Conservation (phyloP, 2,888 invertebrate genomes). For the Polydrusus tereticollis region DNA sequence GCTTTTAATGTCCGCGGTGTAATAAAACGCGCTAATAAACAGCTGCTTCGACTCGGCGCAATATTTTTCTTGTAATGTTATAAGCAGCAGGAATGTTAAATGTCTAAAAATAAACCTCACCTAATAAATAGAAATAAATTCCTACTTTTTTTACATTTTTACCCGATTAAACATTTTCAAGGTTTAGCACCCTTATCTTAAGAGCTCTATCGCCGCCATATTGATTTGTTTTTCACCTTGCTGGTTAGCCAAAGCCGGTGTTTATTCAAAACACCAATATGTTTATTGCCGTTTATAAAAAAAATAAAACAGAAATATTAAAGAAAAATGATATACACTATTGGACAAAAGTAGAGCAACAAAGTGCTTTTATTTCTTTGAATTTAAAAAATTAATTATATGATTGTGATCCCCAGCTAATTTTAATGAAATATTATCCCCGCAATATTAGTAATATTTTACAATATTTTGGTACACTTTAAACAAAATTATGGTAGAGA, state of each 20-base stretch:
- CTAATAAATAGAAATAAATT: conserved; percentile 12
- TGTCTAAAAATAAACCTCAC: conserved; percentile 9
- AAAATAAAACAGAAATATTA: not conserved
- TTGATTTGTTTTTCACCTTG: conserved; percentile 28
- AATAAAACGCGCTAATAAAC: too few species aligned
- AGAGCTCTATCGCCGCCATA: conserved; percentile 13
- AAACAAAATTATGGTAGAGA: too few species aligned
- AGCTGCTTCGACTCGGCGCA: too few species aligned
- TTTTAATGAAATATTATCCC: too few species aligned
- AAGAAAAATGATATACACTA: too few species aligned
- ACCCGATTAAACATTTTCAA: conserved; percentile 16
- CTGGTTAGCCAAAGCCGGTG: not conserved
- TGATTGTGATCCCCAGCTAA: too few species aligned
- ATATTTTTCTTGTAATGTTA: not conserved
- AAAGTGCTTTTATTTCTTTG: too few species aligned
- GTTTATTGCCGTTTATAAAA: not conserved
- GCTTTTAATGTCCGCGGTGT: too few species aligned
- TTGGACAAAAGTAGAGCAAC: too few species aligned
- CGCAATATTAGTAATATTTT: too few species aligned
- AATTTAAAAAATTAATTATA: too few species aligned
- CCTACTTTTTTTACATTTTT: conserved; percentile 19
- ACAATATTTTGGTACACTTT: too few species aligned
- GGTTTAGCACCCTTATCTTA: conserved; percentile 14
- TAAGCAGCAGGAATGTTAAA: not conserved
- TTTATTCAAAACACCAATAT: conserved; percentile 1